phyloP scores from a whole-genome alignment of 2,113 vertebrate species.

The Scalopus aquaticus region DNA sequence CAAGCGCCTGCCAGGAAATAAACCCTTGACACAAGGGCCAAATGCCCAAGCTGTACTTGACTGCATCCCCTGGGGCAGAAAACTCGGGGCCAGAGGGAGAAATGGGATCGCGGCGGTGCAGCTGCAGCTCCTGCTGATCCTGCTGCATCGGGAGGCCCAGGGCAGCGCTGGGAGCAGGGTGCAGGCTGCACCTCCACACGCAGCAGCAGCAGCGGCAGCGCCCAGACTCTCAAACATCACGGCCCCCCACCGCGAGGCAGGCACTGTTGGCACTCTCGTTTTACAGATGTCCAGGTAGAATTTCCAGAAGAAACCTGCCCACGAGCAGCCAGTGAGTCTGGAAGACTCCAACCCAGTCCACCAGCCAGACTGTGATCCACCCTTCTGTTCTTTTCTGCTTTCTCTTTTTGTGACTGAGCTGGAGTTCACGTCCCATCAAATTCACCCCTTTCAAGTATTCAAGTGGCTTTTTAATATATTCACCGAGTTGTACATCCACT shows the following conservation, averaged over 20 bases:
- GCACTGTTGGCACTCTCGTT: neutral
- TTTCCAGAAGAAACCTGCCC: neutral
- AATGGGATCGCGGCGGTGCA: fast-evolving
- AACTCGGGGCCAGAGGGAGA: neutral
- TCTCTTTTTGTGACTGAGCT: neutral
- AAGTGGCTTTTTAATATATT: neutral
- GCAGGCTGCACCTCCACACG: neutral
- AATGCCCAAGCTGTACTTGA: neutral
- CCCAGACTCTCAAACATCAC: neutral
- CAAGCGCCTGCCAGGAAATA: neutral
- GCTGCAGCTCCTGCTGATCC: neutral
- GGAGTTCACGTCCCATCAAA: neutral
- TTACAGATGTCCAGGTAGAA: neutral
- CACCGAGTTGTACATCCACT: too few relatives aligned
- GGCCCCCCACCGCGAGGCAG: neutral
- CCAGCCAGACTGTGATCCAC: too few relatives aligned
- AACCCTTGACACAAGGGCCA: neutral
- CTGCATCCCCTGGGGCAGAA: neutral
- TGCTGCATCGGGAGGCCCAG: neutral
- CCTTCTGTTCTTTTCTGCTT: neutral
- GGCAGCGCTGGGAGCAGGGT: neutral
- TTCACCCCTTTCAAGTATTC: neutral
- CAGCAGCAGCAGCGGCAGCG: too few relatives aligned
- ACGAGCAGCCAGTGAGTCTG: neutral
- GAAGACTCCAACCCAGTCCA: neutral